Evolutionary conservation across 2,797 vertebrate species (phyloP).

Genomic region (Sebastes miniatus): DNA sequence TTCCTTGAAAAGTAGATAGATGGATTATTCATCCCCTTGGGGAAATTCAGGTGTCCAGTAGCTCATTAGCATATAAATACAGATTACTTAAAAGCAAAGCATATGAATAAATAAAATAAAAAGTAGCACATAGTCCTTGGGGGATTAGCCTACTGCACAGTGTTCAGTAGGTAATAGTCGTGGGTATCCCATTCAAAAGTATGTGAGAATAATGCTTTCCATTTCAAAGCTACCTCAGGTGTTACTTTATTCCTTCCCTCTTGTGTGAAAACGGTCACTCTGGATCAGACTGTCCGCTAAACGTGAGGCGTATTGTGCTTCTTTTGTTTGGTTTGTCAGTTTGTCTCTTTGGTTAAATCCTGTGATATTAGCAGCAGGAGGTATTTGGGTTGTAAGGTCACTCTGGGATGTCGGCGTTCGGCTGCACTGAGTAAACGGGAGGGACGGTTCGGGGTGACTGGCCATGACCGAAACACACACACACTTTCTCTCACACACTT

Average conservation of each 20-base stretch:
- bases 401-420: neutral
- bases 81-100: no score
- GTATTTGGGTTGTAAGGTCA: slow-evolving; percentile 36
- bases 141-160: no score
- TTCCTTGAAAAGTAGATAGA: neutral
- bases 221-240: neutral
- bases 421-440: slow-evolving; percentile 26
- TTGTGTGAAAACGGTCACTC: neutral
- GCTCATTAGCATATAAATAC: no score
- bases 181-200: neutral
- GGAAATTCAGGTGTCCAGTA: no score
- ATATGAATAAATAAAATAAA: no score
- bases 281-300: neutral
- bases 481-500: neutral
- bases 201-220: neutral
- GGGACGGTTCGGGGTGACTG: slow-evolving; percentile 41
- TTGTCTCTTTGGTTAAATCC: slow-evolving; percentile 22
- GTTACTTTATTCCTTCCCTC: neutral
- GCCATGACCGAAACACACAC: neutral
- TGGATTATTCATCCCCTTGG: no score
- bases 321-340: neutral
- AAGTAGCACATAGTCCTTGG: no score
- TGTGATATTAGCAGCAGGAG: neutral
- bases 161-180: no score
- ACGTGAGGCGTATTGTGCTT: neutral